Evolutionary conservation across 1,140 invertebrate species (phyloP).

Genomic region (Portunus trituberculatus): DNA sequence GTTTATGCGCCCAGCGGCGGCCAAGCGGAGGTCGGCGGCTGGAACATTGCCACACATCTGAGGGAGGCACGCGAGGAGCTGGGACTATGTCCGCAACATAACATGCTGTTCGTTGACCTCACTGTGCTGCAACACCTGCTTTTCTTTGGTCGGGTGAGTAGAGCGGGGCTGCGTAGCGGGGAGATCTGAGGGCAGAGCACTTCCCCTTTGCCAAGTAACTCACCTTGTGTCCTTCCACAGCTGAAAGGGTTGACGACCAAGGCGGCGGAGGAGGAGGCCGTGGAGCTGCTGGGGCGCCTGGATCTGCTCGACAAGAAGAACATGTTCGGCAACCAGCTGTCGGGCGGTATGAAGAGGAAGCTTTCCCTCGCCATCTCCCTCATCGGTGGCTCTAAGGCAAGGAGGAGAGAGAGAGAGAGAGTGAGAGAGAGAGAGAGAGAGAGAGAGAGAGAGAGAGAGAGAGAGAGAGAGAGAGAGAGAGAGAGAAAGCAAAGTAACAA

Average conservation of each 20-base stretch:
- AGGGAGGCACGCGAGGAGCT: conserved; percentile 83
- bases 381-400: conserved; percentile 82
- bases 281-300: conserved; percentile 82
- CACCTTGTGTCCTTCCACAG: conserved; percentile 68
- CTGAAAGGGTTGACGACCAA: conserved; percentile 81
- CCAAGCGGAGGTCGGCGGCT: conserved; percentile 83
- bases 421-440: too few relatives aligned
- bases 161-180: conserved; percentile 58
- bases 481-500: too few relatives aligned
- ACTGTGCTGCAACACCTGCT: conserved; percentile 83
- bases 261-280: conserved; percentile 80
- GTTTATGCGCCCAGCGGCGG: conserved; percentile 84
- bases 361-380: conserved; percentile 84
- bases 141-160: conserved; percentile 81
- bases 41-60: conserved; percentile 84
- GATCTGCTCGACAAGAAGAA: conserved; percentile 83
- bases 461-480: too few relatives aligned
- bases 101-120: conserved; percentile 84
- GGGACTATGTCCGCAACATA: conserved; percentile 86
- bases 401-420: too few relatives aligned
- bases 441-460: too few relatives aligned
- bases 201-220: background rate
- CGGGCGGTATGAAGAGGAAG: conserved; percentile 85
- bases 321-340: conserved; percentile 82
- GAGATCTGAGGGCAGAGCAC: background rate